Evolutionary conservation across 35 echinoderm and acorn worm species (phyloP), one percentile per base, ranked within the genome.

Genomic region (Acanthaster planci): DNA sequence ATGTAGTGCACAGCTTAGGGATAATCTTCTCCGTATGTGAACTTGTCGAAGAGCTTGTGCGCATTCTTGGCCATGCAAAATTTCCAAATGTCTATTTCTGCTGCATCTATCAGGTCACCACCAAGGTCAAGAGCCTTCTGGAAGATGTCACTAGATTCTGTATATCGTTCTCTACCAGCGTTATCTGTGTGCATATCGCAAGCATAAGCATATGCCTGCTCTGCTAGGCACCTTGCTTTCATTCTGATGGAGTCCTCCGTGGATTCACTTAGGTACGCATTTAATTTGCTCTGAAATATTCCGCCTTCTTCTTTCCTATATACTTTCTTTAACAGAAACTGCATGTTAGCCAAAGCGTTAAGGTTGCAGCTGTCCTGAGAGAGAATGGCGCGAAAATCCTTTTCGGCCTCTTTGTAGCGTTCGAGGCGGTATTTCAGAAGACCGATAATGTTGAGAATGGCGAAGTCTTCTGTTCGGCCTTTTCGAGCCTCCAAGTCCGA

Each of bases 151-250:
- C 9, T 72, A 3, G 64, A 72, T 72, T 72, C 26, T 16, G 14
- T 10, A 26, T 26, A 72, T 29, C 64, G 26, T 26, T 72, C 64
- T 26, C 34, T 35, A 72, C 29, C 34, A 29, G 23, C 64, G 34
- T 29, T 34, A 72, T 72, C 64, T 72, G 64, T 72, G 64, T 72
- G 64, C 8, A 72, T 72, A 30, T 72, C 64, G 18, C 26, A 26
- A 72, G 64, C 64, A 16, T 31, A 72, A 26, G 34, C 15, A 34
- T 72, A 72, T 31, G 30, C 64, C 64, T 72, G 64, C 64, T 72
- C 64, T 31, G 64, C 64, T 72, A 72, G 23, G 34, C 64, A 72
- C 64, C 64, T 72, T 72, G 64, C 64, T 23, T 72, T 72, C 23
- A 72, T 72, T 14, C 64, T 72, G 64, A 34, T 26, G 18, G 64